Conservation (phyloP, 2,888 invertebrate species). For the Latheticus oryzae region DNA sequence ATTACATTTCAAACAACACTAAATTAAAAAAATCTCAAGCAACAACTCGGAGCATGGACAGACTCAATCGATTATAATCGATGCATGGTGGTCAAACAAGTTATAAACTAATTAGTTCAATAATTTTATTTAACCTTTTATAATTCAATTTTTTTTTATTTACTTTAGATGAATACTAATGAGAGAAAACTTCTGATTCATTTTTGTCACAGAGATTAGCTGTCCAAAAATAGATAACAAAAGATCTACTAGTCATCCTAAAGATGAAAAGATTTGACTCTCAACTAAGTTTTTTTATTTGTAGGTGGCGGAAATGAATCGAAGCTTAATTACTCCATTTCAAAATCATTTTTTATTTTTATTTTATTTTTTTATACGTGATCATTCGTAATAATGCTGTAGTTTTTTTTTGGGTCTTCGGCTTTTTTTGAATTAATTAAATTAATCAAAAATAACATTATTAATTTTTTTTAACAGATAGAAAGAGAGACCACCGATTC, state of each 20-base stretch:
- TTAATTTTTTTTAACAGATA: slow-evolving; percentile 27
- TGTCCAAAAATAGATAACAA: slow-evolving; percentile 22
- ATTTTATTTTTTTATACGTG: neutral
- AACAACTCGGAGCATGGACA: slow-evolving; percentile 27
- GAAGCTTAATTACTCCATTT: neutral
- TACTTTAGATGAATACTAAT: slow-evolving; percentile 21
- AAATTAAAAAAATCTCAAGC: slow-evolving; percentile 15
- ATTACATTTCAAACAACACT: slow-evolving; percentile 2
- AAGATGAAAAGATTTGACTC: neutral
- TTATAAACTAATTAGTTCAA: slow-evolving; percentile 31
- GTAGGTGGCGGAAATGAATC: neutral
- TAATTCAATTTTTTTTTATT: no score
- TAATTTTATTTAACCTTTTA: slow-evolving; percentile 26
- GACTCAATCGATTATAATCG: slow-evolving; percentile 12
- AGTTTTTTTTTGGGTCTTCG: slow-evolving; percentile 53
- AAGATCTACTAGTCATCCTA: slow-evolving; percentile 6
- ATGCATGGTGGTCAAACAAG: slow-evolving; percentile 36
- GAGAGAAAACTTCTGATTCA: slow-evolving; percentile 4
- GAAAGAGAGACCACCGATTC: slow-evolving; percentile 38
- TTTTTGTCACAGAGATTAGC: slow-evolving; percentile 10
- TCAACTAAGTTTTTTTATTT: neutral
- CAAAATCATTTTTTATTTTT: slow-evolving; percentile 2
- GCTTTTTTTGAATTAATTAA: slow-evolving; percentile 48
- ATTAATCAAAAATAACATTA: slow-evolving; percentile 34
- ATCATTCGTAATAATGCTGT: slow-evolving; percentile 48